Evolutionary conservation across 1,140 invertebrate species (phyloP).

Genomic region (Carcinoscorpius rotundicauda): DNA sequence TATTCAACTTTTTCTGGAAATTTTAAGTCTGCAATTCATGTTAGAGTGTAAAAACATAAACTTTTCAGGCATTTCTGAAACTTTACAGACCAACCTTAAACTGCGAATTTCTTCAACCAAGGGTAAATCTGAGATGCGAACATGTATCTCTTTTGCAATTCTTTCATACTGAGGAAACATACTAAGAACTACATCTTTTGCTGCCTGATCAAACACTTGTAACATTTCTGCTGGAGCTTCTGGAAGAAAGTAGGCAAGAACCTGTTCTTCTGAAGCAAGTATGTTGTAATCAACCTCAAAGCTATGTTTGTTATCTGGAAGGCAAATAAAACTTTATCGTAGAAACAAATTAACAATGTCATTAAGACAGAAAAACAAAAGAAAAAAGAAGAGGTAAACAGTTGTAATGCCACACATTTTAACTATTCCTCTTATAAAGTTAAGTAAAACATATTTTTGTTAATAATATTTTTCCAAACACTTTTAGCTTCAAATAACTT

Average conservation of each 20-base stretch:
- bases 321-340: slow-evolving; percentile 6
- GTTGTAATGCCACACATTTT: no score
- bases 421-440: slow-evolving; percentile 5
- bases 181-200: slow-evolving; percentile 82
- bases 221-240: slow-evolving; percentile 95
- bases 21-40: no score
- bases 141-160: slow-evolving; percentile 84
- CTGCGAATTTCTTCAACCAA: slow-evolving; percentile 91
- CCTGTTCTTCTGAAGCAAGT: slow-evolving; percentile 77
- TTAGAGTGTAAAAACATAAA: no score
- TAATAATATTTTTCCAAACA: slow-evolving; percentile 1
- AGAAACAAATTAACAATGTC: slow-evolving; percentile 25
- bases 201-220: slow-evolving; percentile 88
- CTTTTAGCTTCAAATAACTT: no score
- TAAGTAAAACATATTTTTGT: slow-evolving; percentile 1
- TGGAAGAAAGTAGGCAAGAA: slow-evolving; percentile 90
- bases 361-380: slow-evolving; percentile 25
- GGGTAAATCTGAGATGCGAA: slow-evolving; percentile 87
- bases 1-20: no score
- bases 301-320: slow-evolving; percentile 51
- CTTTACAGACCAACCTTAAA: slow-evolving; percentile 47
- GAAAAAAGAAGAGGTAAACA: slow-evolving; percentile 20
- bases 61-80: no score
- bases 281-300: slow-evolving; percentile 89
- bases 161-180: slow-evolving; percentile 95